These are phyloP conservation scores for Platypus cylindrus DNA, from an alignment of 2,888 invertebrate species.

Conservation along the genomic window DNA sequence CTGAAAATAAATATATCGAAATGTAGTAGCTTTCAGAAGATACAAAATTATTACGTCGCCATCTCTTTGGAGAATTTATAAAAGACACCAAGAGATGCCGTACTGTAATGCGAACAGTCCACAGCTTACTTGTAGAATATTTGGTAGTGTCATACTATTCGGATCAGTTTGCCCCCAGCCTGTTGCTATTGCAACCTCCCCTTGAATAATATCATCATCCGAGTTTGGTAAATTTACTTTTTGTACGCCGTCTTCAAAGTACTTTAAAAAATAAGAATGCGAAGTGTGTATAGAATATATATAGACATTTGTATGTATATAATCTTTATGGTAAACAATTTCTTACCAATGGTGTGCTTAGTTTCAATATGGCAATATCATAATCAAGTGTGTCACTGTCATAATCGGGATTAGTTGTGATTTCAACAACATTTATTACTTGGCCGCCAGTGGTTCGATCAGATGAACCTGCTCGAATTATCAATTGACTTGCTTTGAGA, in stretches of 20 bases:
- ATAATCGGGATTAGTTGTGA: conserved; percentile 37
- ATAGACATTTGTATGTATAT: neutral
- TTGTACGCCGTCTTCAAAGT: conserved; percentile 21
- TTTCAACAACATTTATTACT: conserved; percentile 37
- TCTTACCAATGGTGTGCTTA: conserved; percentile 19
- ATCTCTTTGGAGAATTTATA: too few relatives aligned
- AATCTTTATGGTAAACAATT: neutral
- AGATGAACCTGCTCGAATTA: conserved; percentile 38
- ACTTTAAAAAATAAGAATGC: conserved; percentile 5
- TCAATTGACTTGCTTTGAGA: conserved; percentile 6
- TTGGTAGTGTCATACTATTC: conserved; percentile 12
- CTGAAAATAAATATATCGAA: conserved; percentile 5
- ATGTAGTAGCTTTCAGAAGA: too few relatives aligned
- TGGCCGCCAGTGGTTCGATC: conserved; percentile 33
- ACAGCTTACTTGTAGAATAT: conserved; percentile 17
- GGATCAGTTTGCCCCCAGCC: conserved; percentile 22
- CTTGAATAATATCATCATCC: conserved; percentile 10
- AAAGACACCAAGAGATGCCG: too few relatives aligned
- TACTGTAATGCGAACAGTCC: too few relatives aligned
- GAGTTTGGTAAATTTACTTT: conserved; percentile 29
- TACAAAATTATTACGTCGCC: too few relatives aligned
- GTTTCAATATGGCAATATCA: conserved; percentile 38
- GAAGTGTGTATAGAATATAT: neutral
- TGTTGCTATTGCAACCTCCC: conserved; percentile 17
- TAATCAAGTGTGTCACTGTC: conserved; percentile 37